A percentile compares a stretch with the other conserved stretches of the same genome.
Evolutionary conservation across 2,888 invertebrate species (phyloP).

Genomic region (Onthophagus sagittarius): DNA sequence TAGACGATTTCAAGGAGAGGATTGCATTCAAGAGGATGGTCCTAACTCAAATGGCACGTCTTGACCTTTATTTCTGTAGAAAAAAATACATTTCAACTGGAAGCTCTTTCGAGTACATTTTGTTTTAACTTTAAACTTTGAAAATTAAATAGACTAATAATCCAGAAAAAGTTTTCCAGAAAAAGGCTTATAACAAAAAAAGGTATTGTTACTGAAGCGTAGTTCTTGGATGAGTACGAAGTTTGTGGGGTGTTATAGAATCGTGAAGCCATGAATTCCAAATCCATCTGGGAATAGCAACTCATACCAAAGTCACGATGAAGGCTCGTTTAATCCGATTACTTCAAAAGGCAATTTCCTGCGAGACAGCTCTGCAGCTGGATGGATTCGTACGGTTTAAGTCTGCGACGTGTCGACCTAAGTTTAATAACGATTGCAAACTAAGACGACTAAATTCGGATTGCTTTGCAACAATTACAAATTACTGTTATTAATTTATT

Average conservation of each 20-base stretch:
- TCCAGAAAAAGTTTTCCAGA: too few relatives aligned
- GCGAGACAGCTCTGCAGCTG: background rate
- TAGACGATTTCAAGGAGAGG: too few relatives aligned
- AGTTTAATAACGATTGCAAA: background rate
- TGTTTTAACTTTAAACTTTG: too few relatives aligned
- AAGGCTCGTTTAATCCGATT: background rate
- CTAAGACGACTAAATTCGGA: background rate
- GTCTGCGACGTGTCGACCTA: background rate
- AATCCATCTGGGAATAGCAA: background rate
- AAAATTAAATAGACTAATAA: too few relatives aligned
- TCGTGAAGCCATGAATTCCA: background rate
- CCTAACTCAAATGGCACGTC: too few relatives aligned
- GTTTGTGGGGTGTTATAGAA: background rate
- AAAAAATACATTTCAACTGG: too few relatives aligned
- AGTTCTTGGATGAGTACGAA: background rate
- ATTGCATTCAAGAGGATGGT: too few relatives aligned
- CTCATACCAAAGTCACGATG: background rate
- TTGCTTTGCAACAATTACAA: background rate
- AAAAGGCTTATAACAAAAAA: too few relatives aligned
- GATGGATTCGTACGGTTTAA: background rate
- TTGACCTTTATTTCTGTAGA: too few relatives aligned
- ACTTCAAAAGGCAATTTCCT: background rate
- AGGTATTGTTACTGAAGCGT: too few relatives aligned
- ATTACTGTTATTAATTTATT: background rate
- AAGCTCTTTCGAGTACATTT: too few relatives aligned